Conservation (phyloP, 2,797 vertebrate species). For the Trematomus bernacchii region DNA sequence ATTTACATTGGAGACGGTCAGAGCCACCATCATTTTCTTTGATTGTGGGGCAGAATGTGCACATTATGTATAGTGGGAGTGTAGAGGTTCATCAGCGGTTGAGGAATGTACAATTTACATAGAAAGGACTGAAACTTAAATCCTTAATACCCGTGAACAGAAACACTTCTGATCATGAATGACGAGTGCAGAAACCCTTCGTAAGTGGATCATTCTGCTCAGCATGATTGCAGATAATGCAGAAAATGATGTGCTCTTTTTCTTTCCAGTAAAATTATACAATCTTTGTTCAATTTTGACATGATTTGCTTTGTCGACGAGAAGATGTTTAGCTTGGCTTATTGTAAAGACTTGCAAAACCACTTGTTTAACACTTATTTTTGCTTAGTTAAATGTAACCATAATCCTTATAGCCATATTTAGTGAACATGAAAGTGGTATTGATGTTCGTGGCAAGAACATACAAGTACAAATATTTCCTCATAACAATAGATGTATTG, state of each 20-base stretch:
- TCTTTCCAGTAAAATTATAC: too few relatives aligned
- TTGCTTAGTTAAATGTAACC: too few relatives aligned
- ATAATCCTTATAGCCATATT: too few relatives aligned
- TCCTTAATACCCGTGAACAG: slow-evolving; percentile 24
- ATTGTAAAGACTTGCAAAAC: not conserved
- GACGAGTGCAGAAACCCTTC: not conserved
- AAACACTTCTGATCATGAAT: not conserved
- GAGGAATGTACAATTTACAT: slow-evolving; percentile 41
- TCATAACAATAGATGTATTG: not conserved
- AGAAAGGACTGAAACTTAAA: slow-evolving; percentile 10
- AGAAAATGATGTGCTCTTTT: not conserved
- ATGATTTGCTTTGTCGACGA: not conserved
- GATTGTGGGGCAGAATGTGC: slow-evolving; percentile 30
- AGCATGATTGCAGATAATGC: not conserved
- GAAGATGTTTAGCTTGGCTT: not conserved
- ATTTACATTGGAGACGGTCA: slow-evolving; percentile 64
- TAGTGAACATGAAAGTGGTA: too few relatives aligned
- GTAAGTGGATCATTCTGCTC: not conserved
- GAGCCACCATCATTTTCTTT: slow-evolving; percentile 49
- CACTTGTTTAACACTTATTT: too few relatives aligned
- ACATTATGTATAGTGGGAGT: slow-evolving; percentile 45
- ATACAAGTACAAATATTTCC: too few relatives aligned
- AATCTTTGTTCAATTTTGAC: not conserved
- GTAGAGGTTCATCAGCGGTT: slow-evolving; percentile 27
- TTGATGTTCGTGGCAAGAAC: too few relatives aligned